phyloP scores from a whole-genome alignment of 2,113 vertebrate species.

The Xiphophorus couchianus region DNA sequence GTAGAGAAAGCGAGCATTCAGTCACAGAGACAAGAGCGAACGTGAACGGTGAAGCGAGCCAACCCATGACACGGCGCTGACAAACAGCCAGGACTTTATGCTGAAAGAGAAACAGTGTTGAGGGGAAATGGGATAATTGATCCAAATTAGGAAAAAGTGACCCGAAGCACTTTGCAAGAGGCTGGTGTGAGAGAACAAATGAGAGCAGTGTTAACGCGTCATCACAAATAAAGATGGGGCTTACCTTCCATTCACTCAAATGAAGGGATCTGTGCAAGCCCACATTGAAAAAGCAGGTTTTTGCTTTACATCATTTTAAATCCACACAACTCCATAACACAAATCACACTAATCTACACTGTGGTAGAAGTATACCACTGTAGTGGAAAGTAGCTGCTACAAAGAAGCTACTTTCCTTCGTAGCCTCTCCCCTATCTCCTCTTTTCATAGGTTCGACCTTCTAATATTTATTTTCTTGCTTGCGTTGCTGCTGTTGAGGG shows the following conservation, averaged over 20 bases:
- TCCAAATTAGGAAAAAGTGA: conserved; percentile 75
- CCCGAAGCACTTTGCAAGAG: conserved; percentile 52
- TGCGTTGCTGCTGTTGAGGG: conserved; percentile 55
- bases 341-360: neutral
- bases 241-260: neutral
- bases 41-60: conserved; percentile 36
- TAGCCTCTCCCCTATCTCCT: conserved; percentile 32
- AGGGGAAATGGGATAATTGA: conserved; percentile 77
- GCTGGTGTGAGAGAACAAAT: conserved; percentile 39
- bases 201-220: conserved; percentile 52
- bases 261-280: conserved; percentile 15
- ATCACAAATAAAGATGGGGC: conserved; percentile 57
- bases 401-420: conserved; percentile 6
- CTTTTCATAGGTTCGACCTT: conserved; percentile 35
- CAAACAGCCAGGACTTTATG: conserved; percentile 66
- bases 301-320: conserved; percentile 9
- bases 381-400: no score
- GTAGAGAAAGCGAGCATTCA: conserved; percentile 75
- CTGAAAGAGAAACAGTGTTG: conserved; percentile 72
- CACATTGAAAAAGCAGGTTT: neutral
- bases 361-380: neutral
- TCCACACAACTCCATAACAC: neutral
- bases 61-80: conserved; percentile 63
- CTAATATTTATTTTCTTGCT: conserved; percentile 65
- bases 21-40: conserved; percentile 47